phyloP scores from a whole-genome alignment of 2,797 vertebrate genomes.

The Melanotaenia maccullochi region DNA sequence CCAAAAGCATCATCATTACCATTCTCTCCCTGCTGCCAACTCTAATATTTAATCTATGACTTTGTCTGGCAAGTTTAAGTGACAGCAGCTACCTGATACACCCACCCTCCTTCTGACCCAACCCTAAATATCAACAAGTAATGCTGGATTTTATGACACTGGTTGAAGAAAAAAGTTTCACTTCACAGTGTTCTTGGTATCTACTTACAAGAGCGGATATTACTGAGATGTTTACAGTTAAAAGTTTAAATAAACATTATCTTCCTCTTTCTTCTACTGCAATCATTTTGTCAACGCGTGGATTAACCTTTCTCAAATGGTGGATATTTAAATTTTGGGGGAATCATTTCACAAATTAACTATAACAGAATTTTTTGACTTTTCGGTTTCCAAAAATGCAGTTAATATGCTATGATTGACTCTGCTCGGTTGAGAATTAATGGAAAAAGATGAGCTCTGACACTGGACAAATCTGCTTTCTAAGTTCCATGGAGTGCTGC shows the following conservation, averaged over 20 bases:
- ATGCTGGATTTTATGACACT: conserved; percentile 41
- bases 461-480: conserved; percentile 34
- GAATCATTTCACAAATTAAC: conserved; percentile 45
- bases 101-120: conserved; percentile 50
- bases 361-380: conserved; percentile 38
- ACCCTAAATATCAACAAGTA: conserved; percentile 59
- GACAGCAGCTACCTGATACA: conserved; percentile 63
- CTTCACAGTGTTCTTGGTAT: conserved; percentile 33
- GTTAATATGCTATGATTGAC: conserved; percentile 23
- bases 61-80: conserved; percentile 72
- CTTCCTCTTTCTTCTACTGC: conserved; percentile 27
- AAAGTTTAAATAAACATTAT: conserved; percentile 58
- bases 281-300: conserved; percentile 51
- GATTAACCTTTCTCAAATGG: conserved; percentile 39
- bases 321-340: conserved; percentile 25
- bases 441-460: conserved; percentile 40
- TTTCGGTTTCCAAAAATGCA: conserved; percentile 16
- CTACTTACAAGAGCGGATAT: conserved; percentile 29
- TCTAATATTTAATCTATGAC: conserved; percentile 75
- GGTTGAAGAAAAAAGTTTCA: conserved; percentile 52
- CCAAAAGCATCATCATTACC: conserved; percentile 78
- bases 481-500: background rate
- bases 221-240: conserved; percentile 45
- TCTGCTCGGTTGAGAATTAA: conserved; percentile 29
- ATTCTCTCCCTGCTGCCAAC: conserved; percentile 62